phyloP scores from a whole-genome alignment of 2,797 vertebrate genomes.

The Enteromius fasciolatus region DNA sequence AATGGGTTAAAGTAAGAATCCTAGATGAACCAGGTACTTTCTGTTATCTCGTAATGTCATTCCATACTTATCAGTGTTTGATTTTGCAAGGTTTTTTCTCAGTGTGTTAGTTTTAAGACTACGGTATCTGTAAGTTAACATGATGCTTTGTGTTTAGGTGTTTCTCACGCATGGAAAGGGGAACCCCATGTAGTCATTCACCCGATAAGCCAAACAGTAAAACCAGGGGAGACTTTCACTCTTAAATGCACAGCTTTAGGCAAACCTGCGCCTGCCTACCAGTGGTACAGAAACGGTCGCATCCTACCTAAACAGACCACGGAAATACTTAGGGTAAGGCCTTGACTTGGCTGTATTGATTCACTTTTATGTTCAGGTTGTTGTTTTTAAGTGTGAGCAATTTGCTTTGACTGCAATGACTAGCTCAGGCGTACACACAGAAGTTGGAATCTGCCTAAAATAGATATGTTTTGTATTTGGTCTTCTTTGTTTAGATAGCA shows the following conservation, averaged over 20 bases:
- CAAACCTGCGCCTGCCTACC: constrained; percentile 80
- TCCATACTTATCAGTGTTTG: background rate
- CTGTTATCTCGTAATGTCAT: background rate
- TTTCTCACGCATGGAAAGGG: constrained; percentile 74
- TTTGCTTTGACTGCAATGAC: background rate
- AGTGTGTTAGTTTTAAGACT: background rate
- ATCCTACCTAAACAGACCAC: constrained; percentile 69
- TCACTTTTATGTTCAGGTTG: background rate
- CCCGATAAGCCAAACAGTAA: constrained; percentile 67
- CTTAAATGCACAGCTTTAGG: constrained; percentile 83
- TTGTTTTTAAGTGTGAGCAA: background rate
- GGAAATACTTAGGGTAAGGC: constrained; percentile 77
- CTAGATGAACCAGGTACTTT: constrained; percentile 73
- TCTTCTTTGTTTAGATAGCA: constrained; percentile 73
- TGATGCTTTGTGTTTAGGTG: constrained; percentile 25
- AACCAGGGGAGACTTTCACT: constrained; percentile 66
- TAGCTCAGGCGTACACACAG: background rate
- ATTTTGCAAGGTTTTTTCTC: background rate
- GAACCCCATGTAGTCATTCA: constrained; percentile 79
- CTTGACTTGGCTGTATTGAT: constrained; percentile 30
- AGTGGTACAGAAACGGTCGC: constrained; percentile 87
- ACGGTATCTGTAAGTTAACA: background rate
- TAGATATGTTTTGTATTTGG: constrained; percentile 3
- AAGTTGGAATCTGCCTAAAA: constrained; percentile 9
- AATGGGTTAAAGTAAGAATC: constrained; percentile 87